A percentile compares a stretch with the other conserved stretches of the same genome.
These are phyloP conservation scores for Todiramphus saurophagus DNA, from an alignment of 2,113 vertebrate species.

Conservation along the genomic window DNA sequence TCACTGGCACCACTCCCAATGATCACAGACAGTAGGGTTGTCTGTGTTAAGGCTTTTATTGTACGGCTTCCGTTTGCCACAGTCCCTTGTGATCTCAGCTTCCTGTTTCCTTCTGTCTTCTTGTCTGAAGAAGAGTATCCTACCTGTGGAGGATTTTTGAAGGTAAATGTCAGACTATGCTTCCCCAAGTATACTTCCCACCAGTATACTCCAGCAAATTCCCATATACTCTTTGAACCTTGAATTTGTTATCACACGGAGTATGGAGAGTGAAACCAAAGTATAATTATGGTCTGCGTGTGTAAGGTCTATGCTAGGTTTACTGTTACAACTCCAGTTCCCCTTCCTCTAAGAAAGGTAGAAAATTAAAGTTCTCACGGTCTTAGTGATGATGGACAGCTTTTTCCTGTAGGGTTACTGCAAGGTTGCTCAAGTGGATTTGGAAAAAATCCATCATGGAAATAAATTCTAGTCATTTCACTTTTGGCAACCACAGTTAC, in stretches of 20 bases:
- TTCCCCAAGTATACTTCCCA: not conserved
- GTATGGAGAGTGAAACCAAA: not conserved
- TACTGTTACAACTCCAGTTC: not conserved
- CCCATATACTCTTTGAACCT: not conserved
- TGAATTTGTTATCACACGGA: not conserved
- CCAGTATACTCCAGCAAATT: not conserved
- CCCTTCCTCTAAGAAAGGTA: not conserved
- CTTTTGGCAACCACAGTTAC: not conserved
- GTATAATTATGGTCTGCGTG: not conserved
- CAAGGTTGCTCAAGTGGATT: not conserved
- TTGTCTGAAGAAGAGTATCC: not conserved
- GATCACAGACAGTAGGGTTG: not conserved
- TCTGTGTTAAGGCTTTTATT: not conserved
- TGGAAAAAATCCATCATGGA: not conserved
- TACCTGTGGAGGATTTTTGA: not conserved
- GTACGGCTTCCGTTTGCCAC: not conserved
- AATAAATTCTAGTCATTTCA: not conserved
- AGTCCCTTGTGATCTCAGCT: not conserved
- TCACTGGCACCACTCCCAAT: not conserved
- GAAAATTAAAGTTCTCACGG: not conserved
- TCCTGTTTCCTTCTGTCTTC: not conserved
- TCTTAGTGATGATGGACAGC: not conserved
- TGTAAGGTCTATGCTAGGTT: not conserved
- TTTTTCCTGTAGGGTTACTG: not conserved
- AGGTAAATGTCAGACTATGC: not conserved